Evolutionary conservation across 2,888 invertebrate species (phyloP).

Genomic region (Patella pellucida): DNA sequence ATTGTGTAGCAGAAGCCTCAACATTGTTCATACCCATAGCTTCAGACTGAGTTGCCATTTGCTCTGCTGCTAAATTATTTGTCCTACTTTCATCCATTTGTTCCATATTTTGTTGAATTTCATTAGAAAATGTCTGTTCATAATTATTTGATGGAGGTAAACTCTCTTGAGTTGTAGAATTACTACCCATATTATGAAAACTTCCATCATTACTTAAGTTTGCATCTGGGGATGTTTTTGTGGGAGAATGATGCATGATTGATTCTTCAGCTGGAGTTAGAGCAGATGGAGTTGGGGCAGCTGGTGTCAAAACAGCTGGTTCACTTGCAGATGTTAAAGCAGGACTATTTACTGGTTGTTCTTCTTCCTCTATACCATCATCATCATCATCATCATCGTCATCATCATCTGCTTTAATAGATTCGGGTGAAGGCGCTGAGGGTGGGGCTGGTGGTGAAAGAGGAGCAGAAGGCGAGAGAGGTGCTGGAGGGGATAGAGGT

Average conservation of each 20-base stretch:
- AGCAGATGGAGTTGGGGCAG: neutral
- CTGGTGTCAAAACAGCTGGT: constrained; percentile 57
- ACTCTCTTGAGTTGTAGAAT: constrained; percentile 50
- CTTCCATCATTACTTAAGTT: constrained; percentile 56
- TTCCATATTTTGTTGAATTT: constrained; percentile 52
- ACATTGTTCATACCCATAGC: neutral
- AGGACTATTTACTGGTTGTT: neutral
- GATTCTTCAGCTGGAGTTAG: constrained; percentile 36
- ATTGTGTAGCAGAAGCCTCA: neutral
- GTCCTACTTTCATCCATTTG: constrained; percentile 50
- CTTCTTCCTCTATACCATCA: constrained; percentile 9
- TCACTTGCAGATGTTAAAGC: constrained; percentile 8
- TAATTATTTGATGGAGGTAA: constrained; percentile 45
- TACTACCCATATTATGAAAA: constrained; percentile 51
- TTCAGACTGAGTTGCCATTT: constrained; percentile 26
- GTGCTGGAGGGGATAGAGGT: constrained; percentile 34
- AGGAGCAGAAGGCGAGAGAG: constrained; percentile 29
- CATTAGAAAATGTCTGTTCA: constrained; percentile 48
- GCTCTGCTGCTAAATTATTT: constrained; percentile 38
- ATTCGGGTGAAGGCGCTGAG: constrained; percentile 5
- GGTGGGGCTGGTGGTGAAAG: constrained; percentile 2
- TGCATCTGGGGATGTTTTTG: constrained; percentile 20
- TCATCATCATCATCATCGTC: constrained; percentile 36
- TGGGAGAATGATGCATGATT: constrained; percentile 14
- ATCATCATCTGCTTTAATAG: constrained; percentile 39